These are phyloP conservation scores for Cheilosia vulpina DNA, from an alignment of 2,888 invertebrate species.

Conservation along the genomic window DNA sequence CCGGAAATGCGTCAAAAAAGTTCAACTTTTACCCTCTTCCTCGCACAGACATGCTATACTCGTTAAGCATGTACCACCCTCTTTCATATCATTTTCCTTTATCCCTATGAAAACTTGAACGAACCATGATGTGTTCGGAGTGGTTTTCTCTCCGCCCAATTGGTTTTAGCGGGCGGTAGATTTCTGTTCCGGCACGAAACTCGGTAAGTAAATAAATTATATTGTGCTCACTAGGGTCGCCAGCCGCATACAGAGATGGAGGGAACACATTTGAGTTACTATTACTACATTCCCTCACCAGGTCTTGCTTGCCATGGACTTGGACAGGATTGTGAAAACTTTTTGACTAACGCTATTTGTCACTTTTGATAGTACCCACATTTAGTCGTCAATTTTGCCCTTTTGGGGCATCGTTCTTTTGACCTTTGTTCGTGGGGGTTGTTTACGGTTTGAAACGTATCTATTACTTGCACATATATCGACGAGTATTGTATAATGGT, in stretches of 20 bases:
- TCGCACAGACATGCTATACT: background rate
- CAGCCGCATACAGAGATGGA: background rate
- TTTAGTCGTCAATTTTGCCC: conserved; percentile 31
- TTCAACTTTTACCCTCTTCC: conserved; percentile 16
- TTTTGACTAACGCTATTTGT: conserved; percentile 44
- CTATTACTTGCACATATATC: conserved; percentile 9
- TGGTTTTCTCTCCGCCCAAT: conserved; percentile 30
- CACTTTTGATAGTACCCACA: conserved; percentile 44
- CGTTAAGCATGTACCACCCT: background rate
- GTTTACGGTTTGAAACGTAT: conserved; percentile 18
- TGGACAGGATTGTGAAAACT: conserved; percentile 18
- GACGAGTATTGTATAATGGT: no score
- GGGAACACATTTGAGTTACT: background rate
- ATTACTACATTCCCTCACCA: background rate
- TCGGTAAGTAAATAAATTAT: conserved; percentile 47
- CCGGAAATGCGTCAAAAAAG: conserved; percentile 31
- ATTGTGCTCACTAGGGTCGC: conserved; percentile 20
- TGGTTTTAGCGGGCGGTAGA: conserved; percentile 18
- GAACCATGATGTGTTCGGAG: background rate
- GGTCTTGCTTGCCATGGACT: no score
- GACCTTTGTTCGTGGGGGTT: background rate
- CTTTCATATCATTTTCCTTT: background rate
- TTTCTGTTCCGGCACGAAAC: conserved; percentile 14
- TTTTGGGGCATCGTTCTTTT: conserved; percentile 13
- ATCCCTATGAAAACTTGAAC: background rate